phyloP scores from a whole-genome alignment of 2,113 vertebrate species.

The Puma concolor region DNA sequence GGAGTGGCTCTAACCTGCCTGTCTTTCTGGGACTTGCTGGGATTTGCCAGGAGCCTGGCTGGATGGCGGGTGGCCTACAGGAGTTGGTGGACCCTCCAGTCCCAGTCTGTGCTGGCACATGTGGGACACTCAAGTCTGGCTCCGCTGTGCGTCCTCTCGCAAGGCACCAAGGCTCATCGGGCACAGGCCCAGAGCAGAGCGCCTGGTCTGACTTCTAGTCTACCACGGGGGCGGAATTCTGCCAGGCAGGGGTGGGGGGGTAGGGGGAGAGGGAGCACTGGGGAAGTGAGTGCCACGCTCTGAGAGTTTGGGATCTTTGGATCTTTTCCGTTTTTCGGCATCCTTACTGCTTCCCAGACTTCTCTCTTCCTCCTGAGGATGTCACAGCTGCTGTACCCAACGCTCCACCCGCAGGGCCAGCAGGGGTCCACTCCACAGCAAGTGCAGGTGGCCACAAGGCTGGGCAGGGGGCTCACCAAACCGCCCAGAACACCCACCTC shows the following conservation, averaged over 20 bases:
- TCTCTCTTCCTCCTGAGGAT: background rate
- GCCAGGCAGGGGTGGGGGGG: background rate
- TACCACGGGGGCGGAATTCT: no score
- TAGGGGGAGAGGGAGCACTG: fast-evolving
- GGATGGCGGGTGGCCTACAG: background rate
- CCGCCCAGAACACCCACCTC: background rate
- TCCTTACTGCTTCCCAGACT: background rate
- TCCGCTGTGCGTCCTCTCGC: fast-evolving
- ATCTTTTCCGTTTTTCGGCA: background rate
- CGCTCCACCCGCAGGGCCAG: background rate
- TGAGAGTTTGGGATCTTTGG: background rate
- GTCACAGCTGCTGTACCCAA: background rate
- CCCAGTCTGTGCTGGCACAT: fast-evolving
- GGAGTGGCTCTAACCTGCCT: background rate
- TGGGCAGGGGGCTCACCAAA: fast-evolving
- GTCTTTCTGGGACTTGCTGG: background rate
- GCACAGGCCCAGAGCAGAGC: background rate
- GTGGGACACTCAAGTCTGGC: background rate
- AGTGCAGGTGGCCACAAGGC: background rate
- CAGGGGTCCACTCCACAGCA: background rate
- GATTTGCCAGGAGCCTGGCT: background rate
- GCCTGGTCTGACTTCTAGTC: background rate
- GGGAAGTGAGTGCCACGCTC: background rate
- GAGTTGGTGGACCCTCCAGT: background rate
- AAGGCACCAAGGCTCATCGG: background rate